Conservation (phyloP, 2,113 vertebrate species). For the Oncorhynchus gorbuscha region DNA sequence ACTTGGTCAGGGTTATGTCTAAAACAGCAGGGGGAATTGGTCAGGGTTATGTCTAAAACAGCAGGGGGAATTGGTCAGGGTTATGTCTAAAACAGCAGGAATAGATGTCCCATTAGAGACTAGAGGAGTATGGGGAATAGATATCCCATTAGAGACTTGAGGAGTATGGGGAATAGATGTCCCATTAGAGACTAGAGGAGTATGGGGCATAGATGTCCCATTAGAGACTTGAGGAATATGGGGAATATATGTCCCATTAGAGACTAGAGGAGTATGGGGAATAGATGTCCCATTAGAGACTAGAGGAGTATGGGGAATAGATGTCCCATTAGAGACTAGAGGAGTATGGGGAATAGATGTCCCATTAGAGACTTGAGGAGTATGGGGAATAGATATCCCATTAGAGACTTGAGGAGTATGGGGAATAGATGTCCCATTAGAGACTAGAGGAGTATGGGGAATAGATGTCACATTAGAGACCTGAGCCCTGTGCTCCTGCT, state of each 20-base stretch:
- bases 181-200: conserved; percentile 16
- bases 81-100: too few species aligned
- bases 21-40: too few species aligned
- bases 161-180: neutral
- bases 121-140: too few species aligned
- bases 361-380: neutral
- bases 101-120: too few species aligned
- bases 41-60: conserved; percentile 9
- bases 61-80: too few species aligned
- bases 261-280: too few species aligned
- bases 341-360: too few species aligned
- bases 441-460: neutral
- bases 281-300: too few species aligned
- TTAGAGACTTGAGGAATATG: neutral
- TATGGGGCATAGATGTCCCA: too few species aligned
- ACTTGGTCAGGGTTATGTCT: neutral
- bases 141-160: neutral
- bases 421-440: neutral
- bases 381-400: neutral
- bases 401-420: conserved; percentile 11
- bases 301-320: too few species aligned
- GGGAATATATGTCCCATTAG: conserved; percentile 4
- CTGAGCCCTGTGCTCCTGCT: conserved; percentile 4
- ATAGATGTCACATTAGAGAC: conserved; percentile 15
- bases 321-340: too few species aligned